Evolutionary conservation across 1,140 invertebrate genomes (phyloP).

Genomic region (Cylas formicarius): DNA sequence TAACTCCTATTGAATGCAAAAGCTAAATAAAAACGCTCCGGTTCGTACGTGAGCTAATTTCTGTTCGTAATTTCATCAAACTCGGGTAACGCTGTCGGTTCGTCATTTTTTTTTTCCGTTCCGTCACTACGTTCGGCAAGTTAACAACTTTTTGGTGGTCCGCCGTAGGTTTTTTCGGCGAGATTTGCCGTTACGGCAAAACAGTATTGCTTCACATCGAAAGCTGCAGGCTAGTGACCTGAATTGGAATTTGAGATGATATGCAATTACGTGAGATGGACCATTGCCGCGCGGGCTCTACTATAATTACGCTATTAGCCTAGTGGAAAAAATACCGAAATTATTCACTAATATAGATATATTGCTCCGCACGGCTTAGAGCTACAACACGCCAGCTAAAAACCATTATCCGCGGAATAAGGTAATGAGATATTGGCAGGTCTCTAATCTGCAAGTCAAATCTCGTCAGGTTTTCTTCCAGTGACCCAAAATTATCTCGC

Average conservation of each 20-base stretch:
- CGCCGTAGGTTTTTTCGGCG: conserved; percentile 17
- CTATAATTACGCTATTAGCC: too few relatives aligned
- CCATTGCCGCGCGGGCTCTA: conserved; percentile 13
- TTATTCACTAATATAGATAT: too few relatives aligned
- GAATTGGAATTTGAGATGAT: conserved; percentile 25
- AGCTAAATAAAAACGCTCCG: conserved; percentile 21
- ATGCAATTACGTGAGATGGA: conserved; percentile 26
- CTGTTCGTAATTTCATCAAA: conserved; percentile 28
- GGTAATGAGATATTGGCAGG: conserved; percentile 5
- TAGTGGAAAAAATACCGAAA: too few relatives aligned
- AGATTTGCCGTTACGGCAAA: conserved; percentile 23
- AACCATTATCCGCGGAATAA: conserved; percentile 4
- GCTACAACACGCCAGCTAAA: too few relatives aligned
- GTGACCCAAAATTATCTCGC: conserved; percentile 3
- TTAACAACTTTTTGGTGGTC: conserved; percentile 29
- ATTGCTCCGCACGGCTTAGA: neutral
- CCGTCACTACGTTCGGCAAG: conserved; percentile 21
- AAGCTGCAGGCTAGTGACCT: conserved; percentile 25
- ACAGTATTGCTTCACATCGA: conserved; percentile 27
- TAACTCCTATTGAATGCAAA: conserved; percentile 25
- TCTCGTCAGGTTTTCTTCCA: conserved; percentile 1
- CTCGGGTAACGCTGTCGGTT: too few relatives aligned
- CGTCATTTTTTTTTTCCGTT: conserved; percentile 19
- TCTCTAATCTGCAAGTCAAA: conserved; percentile 5
- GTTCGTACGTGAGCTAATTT: conserved; percentile 30